phyloP scores from a whole-genome alignment of 2,797 vertebrate genomes.

The Pangasius macronema region DNA sequence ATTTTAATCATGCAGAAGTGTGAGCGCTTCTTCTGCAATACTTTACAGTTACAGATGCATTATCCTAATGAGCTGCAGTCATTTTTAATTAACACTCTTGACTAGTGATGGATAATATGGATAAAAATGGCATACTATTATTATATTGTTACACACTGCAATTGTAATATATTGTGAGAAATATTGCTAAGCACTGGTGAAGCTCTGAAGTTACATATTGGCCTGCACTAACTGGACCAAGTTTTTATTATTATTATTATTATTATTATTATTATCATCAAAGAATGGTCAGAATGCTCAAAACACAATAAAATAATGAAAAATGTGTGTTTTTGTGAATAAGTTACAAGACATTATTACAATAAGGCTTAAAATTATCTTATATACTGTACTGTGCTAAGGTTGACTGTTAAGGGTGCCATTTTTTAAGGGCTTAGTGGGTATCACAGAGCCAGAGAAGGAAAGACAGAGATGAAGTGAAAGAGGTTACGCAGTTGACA shows the following conservation, averaged over 20 bases:
- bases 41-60: conserved; percentile 51
- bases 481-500: conserved; percentile 20
- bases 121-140: not conserved
- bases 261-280: not conserved
- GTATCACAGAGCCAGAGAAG: not conserved
- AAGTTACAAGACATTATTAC: not conserved
- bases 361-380: not conserved
- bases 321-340: not conserved
- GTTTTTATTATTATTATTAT: not conserved
- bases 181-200: not conserved
- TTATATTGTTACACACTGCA: not conserved
- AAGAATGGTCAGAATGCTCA: not conserved
- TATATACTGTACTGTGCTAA: not conserved
- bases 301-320: not conserved
- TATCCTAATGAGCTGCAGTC: conserved; percentile 67
- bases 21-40: not conserved
- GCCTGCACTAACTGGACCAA: not conserved
- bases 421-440: not conserved
- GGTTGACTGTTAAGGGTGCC: not conserved
- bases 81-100: conserved; percentile 66
- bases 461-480: not conserved
- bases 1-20: conserved; percentile 31
- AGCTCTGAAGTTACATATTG: not conserved
- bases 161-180: not conserved
- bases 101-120: conserved; percentile 7